Evolutionary conservation across 1,140 invertebrate species (phyloP), one percentile per base, ranked within the genome.

Genomic region (Zaprionus taronus): DNA sequence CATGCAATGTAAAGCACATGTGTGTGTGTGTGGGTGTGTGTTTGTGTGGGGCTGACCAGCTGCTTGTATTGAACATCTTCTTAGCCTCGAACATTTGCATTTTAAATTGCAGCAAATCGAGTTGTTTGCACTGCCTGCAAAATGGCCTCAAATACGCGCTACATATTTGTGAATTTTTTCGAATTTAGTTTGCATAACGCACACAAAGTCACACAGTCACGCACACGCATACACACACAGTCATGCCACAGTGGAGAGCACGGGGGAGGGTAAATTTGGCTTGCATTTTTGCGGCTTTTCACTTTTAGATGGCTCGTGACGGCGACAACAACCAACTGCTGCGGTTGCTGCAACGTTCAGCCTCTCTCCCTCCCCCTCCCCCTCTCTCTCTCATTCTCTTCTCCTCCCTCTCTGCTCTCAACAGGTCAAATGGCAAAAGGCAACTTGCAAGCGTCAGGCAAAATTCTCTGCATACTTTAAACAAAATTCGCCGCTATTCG

Each of bases 11-110:
- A 65, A 11, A 66, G 31, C 36, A 72, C 58, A 72, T 72, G 53
- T 34, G 22, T 61, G 31, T 26, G 24, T 58, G 26, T 58, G 22
- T 61, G 31, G 17, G 24, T 58, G 26, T 58, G 53, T 63, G 15
- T 26, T 31, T 47, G 41, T 63, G 65, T 62, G 67, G 73, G 71
- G 58, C 74, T 56, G 67, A 71, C 75, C 79, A 81, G 66, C 70
- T 51, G 51, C 60, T 41, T 58, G 77, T 44, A 47, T 41, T 58
- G 55, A 67, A 55, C 76, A 74, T 47, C 72, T 71, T 51, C 73
- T 87, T 89, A 85, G 81, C 84, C 84, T 84, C 67, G 69, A 61
- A 79, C 81, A 89, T 89, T 89, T 89, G 81, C 84, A 89, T 89
- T 90, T 90, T 89, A 89, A 89, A 89, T 89, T 89, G 81, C 84